A percentile compares a stretch with the other conserved stretches of the same genome.
These are phyloP conservation scores for Leptonema lineaticorne DNA, from an alignment of 1,140 invertebrate genomes.

Conservation along the genomic window DNA sequence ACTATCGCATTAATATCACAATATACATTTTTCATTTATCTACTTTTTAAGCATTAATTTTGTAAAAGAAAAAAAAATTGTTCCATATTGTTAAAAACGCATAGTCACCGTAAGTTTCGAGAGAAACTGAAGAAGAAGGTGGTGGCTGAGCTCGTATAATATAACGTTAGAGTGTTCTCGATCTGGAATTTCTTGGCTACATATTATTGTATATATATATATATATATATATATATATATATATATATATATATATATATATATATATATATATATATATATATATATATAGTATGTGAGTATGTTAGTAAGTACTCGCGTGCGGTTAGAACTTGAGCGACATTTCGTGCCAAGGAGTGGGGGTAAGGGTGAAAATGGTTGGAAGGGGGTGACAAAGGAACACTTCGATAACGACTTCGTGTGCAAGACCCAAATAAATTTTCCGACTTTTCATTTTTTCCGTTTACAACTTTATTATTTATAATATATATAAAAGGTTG, in stretches of 20 bases:
- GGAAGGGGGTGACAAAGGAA: not conserved
- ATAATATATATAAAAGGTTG: not conserved
- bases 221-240: not conserved
- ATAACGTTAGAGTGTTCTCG: not conserved
- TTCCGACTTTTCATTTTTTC: not conserved
- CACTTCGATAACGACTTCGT: not conserved
- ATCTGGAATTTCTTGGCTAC: not conserved
- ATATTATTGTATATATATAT: not conserved
- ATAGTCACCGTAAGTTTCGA: too few relatives aligned
- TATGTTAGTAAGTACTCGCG: not conserved
- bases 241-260: not conserved
- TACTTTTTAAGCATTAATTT: too few relatives aligned
- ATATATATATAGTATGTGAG: not conserved
- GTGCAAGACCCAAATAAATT: not conserved
- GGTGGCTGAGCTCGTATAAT: not conserved
- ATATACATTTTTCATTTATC: too few relatives aligned
- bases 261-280: not conserved
- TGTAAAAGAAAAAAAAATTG: too few relatives aligned
- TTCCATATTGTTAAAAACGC: too few relatives aligned
- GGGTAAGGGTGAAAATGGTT: not conserved
- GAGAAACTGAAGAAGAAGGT: not conserved
- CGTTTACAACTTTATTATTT: not conserved
- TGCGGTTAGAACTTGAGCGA: conserved; percentile 9
- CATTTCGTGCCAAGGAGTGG: not conserved
- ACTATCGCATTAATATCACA: too few relatives aligned